Percentiles rank a stretch among this genome's conserved stretches.
These are phyloP conservation scores for Drosophila recens DNA, from an alignment of 2,888 invertebrate genomes.

Conservation along the genomic window DNA sequence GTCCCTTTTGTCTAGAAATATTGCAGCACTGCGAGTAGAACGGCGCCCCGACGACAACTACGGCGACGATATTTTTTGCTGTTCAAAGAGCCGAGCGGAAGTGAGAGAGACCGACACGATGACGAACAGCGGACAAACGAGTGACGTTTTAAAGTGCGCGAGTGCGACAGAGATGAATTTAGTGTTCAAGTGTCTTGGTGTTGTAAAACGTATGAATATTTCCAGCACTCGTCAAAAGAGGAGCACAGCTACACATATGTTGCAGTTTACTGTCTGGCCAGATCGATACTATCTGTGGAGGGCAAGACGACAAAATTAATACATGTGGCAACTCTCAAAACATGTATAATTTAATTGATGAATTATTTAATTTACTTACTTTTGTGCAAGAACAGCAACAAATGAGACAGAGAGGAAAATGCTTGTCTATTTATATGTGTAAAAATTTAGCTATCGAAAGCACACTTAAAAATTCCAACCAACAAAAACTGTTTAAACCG, in stretches of 20 bases:
- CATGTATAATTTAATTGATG: constrained; percentile 13
- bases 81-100: constrained; percentile 41
- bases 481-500: constrained; percentile 55
- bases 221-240: constrained; percentile 48
- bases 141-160: constrained; percentile 19
- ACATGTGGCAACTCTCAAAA: constrained; percentile 42
- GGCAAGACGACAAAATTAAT: constrained; percentile 23
- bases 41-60: constrained; percentile 79
- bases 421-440: constrained; percentile 12
- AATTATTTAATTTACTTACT: constrained; percentile 43
- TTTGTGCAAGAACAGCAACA: constrained; percentile 25
- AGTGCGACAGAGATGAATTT: constrained; percentile 45
- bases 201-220: constrained; percentile 39
- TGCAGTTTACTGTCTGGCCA: constrained; percentile 57
- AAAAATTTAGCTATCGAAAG: constrained; percentile 43
- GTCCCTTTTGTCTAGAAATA: constrained; percentile 74
- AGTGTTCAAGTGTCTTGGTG: constrained; percentile 44
- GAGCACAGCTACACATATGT: constrained; percentile 48
- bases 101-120: constrained; percentile 59
- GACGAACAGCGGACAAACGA: constrained; percentile 35
- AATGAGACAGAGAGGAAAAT: not conserved
- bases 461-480: constrained; percentile 26
- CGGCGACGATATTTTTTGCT: constrained; percentile 64
- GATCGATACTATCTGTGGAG: constrained; percentile 54
- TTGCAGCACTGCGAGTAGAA: constrained; percentile 77